A percentile compares a stretch with the other conserved stretches of the same genome.
Evolutionary conservation across 2,888 invertebrate species (phyloP).

Genomic region (Mystacides longicornis): DNA sequence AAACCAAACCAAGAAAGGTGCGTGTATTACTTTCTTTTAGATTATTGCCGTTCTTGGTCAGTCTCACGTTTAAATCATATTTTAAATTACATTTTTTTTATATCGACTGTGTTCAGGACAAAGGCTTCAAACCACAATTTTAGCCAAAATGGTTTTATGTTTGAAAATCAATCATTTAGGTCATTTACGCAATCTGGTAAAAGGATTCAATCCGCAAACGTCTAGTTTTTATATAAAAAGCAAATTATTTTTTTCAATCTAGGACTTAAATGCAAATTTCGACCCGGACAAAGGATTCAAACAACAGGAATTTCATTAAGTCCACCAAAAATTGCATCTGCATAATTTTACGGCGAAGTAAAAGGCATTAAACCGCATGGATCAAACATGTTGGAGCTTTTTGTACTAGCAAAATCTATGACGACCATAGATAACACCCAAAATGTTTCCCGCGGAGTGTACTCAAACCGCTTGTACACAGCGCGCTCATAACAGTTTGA

Average conservation of each 20-base stretch:
- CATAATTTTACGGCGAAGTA: too few relatives aligned
- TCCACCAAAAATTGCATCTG: too few relatives aligned
- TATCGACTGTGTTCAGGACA: neutral
- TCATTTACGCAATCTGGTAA: neutral
- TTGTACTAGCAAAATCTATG: neutral
- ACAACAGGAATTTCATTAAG: neutral
- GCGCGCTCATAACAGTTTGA: too few relatives aligned
- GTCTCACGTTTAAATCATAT: neutral
- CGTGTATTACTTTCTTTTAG: conserved; percentile 22
- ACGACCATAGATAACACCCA: neutral
- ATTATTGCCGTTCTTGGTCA: neutral
- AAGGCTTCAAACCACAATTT: neutral
- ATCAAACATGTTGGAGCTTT: neutral
- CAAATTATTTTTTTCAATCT: neutral
- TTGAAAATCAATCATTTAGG: too few relatives aligned
- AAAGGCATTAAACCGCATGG: neutral
- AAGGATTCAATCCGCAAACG: neutral
- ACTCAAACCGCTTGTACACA: neutral
- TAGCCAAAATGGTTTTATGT: too few relatives aligned
- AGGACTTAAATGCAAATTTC: too few relatives aligned
- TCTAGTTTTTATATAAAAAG: neutral
- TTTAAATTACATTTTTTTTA: neutral
- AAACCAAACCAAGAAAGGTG: conserved; percentile 86
- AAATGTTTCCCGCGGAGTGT: neutral
- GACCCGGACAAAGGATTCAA: neutral